Evolutionary conservation across 2,113 vertebrate genomes (phyloP).

Genomic region (Vombatus ursinus): DNA sequence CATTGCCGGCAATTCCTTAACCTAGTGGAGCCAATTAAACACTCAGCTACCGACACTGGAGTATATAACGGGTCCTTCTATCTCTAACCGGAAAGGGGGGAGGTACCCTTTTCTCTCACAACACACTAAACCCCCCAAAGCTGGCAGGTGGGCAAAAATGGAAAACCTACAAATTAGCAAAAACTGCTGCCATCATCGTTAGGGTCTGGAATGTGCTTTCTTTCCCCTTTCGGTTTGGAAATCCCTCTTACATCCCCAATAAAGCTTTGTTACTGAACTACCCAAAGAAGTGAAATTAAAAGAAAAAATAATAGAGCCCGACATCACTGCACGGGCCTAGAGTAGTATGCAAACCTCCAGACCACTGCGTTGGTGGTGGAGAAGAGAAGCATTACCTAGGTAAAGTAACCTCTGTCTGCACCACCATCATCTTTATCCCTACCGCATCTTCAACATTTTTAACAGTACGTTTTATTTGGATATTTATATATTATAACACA

Average conservation of each 20-base stretch:
- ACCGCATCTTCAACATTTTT: not conserved
- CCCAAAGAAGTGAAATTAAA: not conserved
- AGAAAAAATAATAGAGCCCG: not conserved
- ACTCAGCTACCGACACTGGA: not conserved
- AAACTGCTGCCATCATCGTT: not conserved
- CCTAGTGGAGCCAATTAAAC: constrained; percentile 3
- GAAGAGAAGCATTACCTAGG: not conserved
- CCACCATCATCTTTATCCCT: not conserved
- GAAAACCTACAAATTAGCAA: not conserved
- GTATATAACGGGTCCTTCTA: not conserved
- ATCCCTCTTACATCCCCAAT: not conserved
- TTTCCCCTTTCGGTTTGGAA: not conserved
- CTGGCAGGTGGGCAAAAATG: not conserved
- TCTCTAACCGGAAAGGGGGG: not conserved
- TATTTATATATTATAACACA: not conserved
- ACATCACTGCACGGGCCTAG: not conserved
- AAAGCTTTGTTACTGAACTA: not conserved
- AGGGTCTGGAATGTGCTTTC: not conserved
- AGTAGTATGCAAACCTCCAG: not conserved
- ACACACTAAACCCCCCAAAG: not conserved
- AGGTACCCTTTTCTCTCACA: not conserved
- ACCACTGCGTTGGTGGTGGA: not conserved
- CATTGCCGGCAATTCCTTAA: constrained; percentile 38
- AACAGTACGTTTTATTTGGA: not conserved
- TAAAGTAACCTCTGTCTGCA: not conserved